phyloP scores from a whole-genome alignment of 2,113 vertebrate species.

The Choloepus hoffmanni region DNA sequence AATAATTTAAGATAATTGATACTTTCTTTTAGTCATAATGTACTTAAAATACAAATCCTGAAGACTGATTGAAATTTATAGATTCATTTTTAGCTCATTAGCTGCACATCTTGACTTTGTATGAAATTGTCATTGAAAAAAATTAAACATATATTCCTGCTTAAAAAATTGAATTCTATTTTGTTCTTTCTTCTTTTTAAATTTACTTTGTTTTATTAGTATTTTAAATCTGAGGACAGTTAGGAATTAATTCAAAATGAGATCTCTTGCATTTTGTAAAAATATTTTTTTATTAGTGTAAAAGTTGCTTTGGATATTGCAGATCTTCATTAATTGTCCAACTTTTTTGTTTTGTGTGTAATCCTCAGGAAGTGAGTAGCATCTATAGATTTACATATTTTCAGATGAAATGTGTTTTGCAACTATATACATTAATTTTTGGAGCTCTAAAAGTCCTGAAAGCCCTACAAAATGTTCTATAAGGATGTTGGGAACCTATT shows the following conservation, averaged over 20 bases:
- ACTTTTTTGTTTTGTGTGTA: neutral
- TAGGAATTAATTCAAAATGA: neutral
- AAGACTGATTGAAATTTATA: neutral
- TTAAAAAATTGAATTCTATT: neutral
- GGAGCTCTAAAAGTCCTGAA: neutral
- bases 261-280: conserved; percentile 9
- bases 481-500: neutral
- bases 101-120: neutral
- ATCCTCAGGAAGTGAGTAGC: neutral
- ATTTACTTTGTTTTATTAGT: conserved; percentile 3
- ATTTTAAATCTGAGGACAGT: neutral
- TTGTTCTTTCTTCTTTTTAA: neutral
- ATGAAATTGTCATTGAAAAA: neutral
- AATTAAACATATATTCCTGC: neutral
- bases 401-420: neutral
- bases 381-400: neutral
- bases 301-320: neutral
- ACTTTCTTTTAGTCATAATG: conserved; percentile 45
- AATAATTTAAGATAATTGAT: conserved; percentile 78
- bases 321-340: neutral
- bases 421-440: neutral
- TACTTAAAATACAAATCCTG: conserved; percentile 62
- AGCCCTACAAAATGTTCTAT: neutral
- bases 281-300: neutral
- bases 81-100: neutral